Conservation (phyloP, 2,888 invertebrate genomes). For the Lasioglossum lativentre region DNA sequence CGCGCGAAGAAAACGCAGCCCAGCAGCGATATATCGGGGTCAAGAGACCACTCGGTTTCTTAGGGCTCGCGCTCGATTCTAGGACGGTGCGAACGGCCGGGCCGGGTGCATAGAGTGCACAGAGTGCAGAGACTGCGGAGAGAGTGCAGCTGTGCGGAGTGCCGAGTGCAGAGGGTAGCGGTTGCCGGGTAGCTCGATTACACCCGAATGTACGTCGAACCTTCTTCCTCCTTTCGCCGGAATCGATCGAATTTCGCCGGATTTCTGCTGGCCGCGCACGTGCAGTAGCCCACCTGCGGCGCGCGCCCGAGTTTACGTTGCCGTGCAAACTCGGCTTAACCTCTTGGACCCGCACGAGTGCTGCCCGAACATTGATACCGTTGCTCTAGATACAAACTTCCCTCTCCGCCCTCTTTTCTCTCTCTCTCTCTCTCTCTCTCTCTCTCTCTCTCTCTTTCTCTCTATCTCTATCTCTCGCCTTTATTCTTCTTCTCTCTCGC, state of each 20-base stretch:
- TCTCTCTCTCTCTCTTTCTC: background rate
- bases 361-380: conserved; percentile 59
- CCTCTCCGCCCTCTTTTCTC: background rate
- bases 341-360: conserved; percentile 57
- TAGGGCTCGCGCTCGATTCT: conserved; percentile 47
- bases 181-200: conserved; percentile 50
- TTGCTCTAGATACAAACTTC: conserved; percentile 54
- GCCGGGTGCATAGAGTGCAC: background rate
- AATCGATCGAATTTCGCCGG: conserved; percentile 74
- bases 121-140: background rate
- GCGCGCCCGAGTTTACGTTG: conserved; percentile 61
- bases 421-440: background rate
- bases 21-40: conserved; percentile 63
- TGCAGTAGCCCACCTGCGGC: conserved; percentile 67
- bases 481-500: background rate
- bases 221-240: conserved; percentile 61
- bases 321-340: conserved; percentile 66
- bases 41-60: conserved; percentile 70
- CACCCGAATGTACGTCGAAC: conserved; percentile 65
- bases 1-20: conserved; percentile 54
- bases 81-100: conserved; percentile 40
- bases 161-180: conserved; percentile 1
- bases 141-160: background rate
- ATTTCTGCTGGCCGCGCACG: conserved; percentile 71
- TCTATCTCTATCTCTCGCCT: no score